These are phyloP conservation scores for Calameuta filiformis DNA, from an alignment of 2,888 invertebrate species.

Conservation along the genomic window DNA sequence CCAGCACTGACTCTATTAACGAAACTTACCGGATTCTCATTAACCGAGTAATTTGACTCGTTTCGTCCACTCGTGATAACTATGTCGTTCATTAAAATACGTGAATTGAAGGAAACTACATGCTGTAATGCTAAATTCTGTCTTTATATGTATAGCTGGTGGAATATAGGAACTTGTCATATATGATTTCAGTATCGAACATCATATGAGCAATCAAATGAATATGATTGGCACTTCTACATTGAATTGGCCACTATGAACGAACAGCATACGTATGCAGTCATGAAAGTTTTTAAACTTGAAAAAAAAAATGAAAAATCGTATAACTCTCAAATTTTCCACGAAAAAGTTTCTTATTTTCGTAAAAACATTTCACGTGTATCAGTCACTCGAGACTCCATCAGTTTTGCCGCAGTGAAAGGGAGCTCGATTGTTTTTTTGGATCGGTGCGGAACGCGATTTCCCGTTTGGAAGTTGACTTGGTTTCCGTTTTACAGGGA, in stretches of 20 bases:
- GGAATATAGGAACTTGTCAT: neutral
- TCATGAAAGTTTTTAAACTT: neutral
- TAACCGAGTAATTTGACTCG: too few relatives aligned
- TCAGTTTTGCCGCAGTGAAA: neutral
- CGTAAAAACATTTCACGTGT: neutral
- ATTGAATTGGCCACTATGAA: neutral
- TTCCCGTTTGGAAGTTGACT: neutral
- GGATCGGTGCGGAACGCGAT: neutral
- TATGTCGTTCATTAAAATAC: neutral
- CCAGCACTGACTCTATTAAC: neutral
- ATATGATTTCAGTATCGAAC: too few relatives aligned
- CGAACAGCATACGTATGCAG: neutral
- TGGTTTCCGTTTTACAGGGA: neutral
- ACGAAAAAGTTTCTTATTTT: neutral
- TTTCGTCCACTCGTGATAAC: too few relatives aligned
- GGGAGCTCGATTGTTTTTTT: neutral
- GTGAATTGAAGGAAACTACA: neutral
- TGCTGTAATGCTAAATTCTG: neutral
- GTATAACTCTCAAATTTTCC: neutral
- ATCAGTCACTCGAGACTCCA: neutral
- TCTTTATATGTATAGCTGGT: neutral
- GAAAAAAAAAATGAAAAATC: conserved; percentile 20
- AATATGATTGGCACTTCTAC: too few relatives aligned
- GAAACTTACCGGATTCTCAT: too few relatives aligned
- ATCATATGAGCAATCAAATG: neutral